Conservation (phyloP, 2,797 vertebrate species). For the Neopelma chrysocephalum region DNA sequence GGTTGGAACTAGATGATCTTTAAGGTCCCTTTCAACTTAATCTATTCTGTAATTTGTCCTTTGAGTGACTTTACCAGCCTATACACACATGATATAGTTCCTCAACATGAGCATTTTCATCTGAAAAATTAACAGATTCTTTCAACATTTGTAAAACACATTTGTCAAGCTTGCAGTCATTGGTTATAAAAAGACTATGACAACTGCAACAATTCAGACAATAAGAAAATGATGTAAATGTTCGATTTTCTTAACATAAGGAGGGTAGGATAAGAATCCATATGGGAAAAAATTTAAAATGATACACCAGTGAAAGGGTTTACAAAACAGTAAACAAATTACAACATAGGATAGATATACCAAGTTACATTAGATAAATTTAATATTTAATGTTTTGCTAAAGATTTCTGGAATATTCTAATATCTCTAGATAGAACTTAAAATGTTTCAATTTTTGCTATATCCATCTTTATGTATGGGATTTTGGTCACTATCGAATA, state of each 20-base stretch:
- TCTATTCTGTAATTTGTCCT: background rate
- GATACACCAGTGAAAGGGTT: fast-evolving
- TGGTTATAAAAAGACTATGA: background rate
- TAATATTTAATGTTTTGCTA: background rate
- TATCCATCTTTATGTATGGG: background rate
- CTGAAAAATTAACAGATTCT: background rate
- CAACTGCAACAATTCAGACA: background rate
- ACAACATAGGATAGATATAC: background rate
- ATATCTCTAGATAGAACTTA: background rate
- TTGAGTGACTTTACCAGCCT: no score
- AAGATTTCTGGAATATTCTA: background rate
- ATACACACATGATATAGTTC: background rate
- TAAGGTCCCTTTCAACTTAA: background rate
- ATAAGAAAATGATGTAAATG: background rate
- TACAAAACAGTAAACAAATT: background rate
- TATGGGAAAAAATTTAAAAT: background rate
- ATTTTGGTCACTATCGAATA: background rate
- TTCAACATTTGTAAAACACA: background rate
- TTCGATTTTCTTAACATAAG: background rate
- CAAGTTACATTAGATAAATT: background rate
- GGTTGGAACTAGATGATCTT: background rate
- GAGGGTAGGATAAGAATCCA: background rate
- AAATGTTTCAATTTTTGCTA: background rate
- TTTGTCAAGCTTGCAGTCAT: background rate
- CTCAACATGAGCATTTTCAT: background rate